These are phyloP conservation scores for Malthinus seriepunctatus DNA, from an alignment of 2,888 invertebrate species.

Conservation along the genomic window DNA sequence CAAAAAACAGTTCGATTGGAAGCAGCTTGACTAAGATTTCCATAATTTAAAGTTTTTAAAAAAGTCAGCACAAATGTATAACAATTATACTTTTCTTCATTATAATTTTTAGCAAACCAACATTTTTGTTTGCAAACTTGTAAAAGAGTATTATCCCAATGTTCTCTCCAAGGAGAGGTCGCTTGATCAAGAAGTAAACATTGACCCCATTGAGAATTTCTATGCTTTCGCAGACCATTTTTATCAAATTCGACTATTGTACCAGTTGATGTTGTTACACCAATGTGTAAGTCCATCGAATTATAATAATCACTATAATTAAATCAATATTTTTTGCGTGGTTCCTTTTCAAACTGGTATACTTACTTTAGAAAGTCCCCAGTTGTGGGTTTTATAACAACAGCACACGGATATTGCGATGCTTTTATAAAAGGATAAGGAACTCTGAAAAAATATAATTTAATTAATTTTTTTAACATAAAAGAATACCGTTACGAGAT, in stretches of 20 bases:
- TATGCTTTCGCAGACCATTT: slow-evolving; percentile 68
- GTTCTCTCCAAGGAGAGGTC: slow-evolving; percentile 66
- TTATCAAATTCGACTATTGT: slow-evolving; percentile 84
- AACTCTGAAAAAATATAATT: slow-evolving; percentile 60
- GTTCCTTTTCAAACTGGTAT: neutral
- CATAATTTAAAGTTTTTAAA: slow-evolving; percentile 71
- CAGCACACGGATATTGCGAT: slow-evolving; percentile 75
- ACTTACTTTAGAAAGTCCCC: slow-evolving; percentile 87
- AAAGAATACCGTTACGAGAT: too few relatives aligned
- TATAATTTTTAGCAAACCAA: slow-evolving; percentile 73
- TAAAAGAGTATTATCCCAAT: slow-evolving; percentile 68
- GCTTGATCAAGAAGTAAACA: slow-evolving; percentile 71
- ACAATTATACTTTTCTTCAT: slow-evolving; percentile 80
- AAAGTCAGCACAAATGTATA: slow-evolving; percentile 85
- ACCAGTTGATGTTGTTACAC: slow-evolving; percentile 81
- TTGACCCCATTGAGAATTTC: slow-evolving; percentile 65
- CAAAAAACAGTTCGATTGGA: slow-evolving; percentile 72
- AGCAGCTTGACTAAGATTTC: slow-evolving; percentile 70
- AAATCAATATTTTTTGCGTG: slow-evolving; percentile 9
- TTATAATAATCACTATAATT: slow-evolving; percentile 77
- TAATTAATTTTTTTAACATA: too few relatives aligned
- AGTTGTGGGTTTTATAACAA: slow-evolving; percentile 84
- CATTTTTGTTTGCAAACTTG: slow-evolving; percentile 65
- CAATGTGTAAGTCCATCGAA: slow-evolving; percentile 86
- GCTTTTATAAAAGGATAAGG: slow-evolving; percentile 88